Evolutionary conservation across 2,888 invertebrate genomes (phyloP), one percentile per base, ranked within the genome.

Genomic region (Muscina levida): DNA sequence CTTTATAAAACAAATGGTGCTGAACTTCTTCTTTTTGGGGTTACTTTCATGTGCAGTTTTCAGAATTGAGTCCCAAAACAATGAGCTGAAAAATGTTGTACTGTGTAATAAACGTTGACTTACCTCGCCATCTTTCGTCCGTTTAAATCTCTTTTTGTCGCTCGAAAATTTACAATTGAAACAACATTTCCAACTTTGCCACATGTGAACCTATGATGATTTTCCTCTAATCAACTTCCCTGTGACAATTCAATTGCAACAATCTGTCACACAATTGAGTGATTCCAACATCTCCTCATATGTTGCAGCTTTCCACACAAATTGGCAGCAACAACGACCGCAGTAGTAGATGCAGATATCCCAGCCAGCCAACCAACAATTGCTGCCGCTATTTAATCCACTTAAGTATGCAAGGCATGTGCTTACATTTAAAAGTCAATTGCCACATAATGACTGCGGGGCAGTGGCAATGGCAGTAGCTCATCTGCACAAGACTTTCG

Each of bases 341-440:
- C 68, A 51, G 17, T 11, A 31, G 31, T 31, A 31, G 31, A 31
- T 71, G 31, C 37, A n/a, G 53, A 53, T 39, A 31, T 53, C 15
- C 15, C 57, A 17, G 26, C 71, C 48, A 65, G 48, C 22, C 2
- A 10, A 46, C 17, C 53, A 53, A 53, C 53, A 53, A 53, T 53
- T 53, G 53, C 53, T 11, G 24, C 53, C 2, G 24, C 31, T 72
- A 76, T 80, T 80, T 80, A 80, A 76, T 76, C 80, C 74, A 81
- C 77, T 81, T 81, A 74, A 74, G 71, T 74, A 81, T 81, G 74
- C 81, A 59, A 81, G 71, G 73, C 81, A 81, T 81, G 81, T 72
- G 81, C 81, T 67, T 74, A 70, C 80, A 74, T 81, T 77, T 81
- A 81, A 74, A 81, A 77, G 51, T 81, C 80, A 77, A 81, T 81